Conservation (phyloP, 1,140 invertebrate genomes). For the Drosophila tani region DNA sequence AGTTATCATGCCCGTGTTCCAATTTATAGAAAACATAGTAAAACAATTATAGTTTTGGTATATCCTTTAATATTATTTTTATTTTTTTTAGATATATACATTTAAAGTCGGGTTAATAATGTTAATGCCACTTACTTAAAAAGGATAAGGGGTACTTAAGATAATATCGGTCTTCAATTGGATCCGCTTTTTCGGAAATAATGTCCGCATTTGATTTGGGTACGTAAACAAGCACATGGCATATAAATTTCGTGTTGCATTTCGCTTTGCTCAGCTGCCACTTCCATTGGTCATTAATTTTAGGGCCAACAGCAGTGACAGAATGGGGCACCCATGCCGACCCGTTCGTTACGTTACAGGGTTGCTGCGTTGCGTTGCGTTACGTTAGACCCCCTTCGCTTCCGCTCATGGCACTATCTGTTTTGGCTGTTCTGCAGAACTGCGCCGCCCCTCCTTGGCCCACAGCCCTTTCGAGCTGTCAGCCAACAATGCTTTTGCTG, state of each 20-base stretch:
- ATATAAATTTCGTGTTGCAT: constrained; percentile 57
- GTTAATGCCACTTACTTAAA: background rate
- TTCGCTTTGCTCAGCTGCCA: constrained; percentile 67
- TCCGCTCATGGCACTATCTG: constrained; percentile 30
- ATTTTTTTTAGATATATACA: too few relatives aligned
- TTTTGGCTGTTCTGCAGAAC: constrained; percentile 23
- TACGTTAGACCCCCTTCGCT: constrained; percentile 41
- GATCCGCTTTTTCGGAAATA: constrained; percentile 2
- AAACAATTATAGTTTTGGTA: background rate
- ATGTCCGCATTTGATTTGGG: constrained; percentile 16
- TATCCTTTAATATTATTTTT: background rate
- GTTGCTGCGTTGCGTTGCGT: constrained; percentile 49
- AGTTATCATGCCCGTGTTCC: too few relatives aligned
- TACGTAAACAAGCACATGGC: constrained; percentile 30
- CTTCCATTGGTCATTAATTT: constrained; percentile 78
- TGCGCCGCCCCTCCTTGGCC: constrained; percentile 1
- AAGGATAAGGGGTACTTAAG: background rate
- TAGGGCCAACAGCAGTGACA: constrained; percentile 64
- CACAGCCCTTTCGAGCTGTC: constrained; percentile 59
- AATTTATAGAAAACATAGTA: too few relatives aligned
- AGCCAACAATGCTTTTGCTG: constrained; percentile 82
- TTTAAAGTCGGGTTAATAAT: background rate
- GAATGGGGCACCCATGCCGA: constrained; percentile 45
- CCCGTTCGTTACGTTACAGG: constrained; percentile 34
- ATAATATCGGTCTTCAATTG: background rate